Evolutionary conservation across 2,888 invertebrate species (phyloP).

Genomic region (Cheilosia vernalis): DNA sequence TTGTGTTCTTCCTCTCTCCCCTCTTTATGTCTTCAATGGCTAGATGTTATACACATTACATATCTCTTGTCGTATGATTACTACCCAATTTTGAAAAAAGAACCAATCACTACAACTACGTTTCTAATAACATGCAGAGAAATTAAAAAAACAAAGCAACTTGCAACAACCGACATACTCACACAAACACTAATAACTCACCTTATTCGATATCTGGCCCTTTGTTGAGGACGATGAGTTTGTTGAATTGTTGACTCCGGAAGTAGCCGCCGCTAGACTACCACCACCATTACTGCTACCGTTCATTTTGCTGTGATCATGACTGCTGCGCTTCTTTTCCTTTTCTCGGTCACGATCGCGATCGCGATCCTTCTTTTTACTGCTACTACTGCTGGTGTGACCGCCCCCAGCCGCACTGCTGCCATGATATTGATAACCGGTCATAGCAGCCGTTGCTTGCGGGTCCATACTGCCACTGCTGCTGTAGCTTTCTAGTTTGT

Average conservation of each 20-base stretch:
- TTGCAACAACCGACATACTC: not conserved
- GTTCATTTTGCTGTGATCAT: constrained; percentile 80
- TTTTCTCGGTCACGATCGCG: constrained; percentile 79
- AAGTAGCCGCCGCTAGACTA: constrained; percentile 43
- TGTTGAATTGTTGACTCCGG: constrained; percentile 41
- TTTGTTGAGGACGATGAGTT: constrained; percentile 76
- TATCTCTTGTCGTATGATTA: not conserved
- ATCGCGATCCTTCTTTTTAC: constrained; percentile 82
- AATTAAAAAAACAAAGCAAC: constrained; percentile 29
- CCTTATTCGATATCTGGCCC: constrained; percentile 78
- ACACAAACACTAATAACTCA: constrained; percentile 68
- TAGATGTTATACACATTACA: too few species aligned
- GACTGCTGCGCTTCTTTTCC: constrained; percentile 80
- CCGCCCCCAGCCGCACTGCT: constrained; percentile 42
- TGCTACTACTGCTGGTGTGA: constrained; percentile 76
- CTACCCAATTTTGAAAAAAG: not conserved
- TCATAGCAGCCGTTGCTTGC: constrained; percentile 13
- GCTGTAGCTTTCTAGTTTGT: constrained; percentile 85
- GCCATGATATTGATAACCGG: constrained; percentile 64
- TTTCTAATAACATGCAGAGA: not conserved
- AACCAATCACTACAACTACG: not conserved
- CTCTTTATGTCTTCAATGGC: too few species aligned
- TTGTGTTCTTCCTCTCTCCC: too few species aligned
- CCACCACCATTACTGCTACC: constrained; percentile 74
- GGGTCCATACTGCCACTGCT: constrained; percentile 67